phyloP scores from a whole-genome alignment of 2,797 vertebrate genomes.

The Eulemur albifrons region DNA sequence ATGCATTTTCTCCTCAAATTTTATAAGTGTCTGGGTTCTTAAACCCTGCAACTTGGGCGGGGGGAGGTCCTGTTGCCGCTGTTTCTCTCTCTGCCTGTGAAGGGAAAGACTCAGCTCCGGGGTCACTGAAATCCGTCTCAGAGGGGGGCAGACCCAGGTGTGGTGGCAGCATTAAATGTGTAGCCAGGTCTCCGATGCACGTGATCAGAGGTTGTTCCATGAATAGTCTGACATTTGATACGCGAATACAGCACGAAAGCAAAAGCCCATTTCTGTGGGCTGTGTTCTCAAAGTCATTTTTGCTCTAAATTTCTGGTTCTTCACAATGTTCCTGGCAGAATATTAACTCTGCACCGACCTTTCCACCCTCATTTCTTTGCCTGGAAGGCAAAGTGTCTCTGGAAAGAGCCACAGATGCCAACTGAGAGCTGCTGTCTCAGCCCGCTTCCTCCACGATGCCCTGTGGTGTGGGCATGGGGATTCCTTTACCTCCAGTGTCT shows the following conservation, averaged over 20 bases:
- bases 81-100: not conserved
- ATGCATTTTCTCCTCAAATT: not conserved
- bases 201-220: fast-evolving
- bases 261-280: fast-evolving
- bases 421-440: fast-evolving
- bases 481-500: fast-evolving
- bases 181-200: fast-evolving
- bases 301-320: not conserved
- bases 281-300: too few relatives aligned
- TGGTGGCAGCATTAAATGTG: fast-evolving
- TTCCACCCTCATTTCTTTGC: fast-evolving
- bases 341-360: fast-evolving
- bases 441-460: fast-evolving
- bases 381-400: not conserved
- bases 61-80: not conserved
- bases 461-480: not conserved
- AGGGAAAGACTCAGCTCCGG: fast-evolving
- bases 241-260: fast-evolving
- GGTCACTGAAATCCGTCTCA: too few relatives aligned
- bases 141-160: too few relatives aligned
- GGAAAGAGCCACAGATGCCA: not conserved
- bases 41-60: not conserved
- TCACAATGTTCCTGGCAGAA: not conserved
- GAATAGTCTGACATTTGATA: fast-evolving
- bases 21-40: not conserved